Percentiles rank a stretch among this genome's conserved stretches.
These are phyloP conservation scores for Aphaenogaster ashmeadi DNA, from an alignment of 1,140 invertebrate genomes.

Conservation along the genomic window DNA sequence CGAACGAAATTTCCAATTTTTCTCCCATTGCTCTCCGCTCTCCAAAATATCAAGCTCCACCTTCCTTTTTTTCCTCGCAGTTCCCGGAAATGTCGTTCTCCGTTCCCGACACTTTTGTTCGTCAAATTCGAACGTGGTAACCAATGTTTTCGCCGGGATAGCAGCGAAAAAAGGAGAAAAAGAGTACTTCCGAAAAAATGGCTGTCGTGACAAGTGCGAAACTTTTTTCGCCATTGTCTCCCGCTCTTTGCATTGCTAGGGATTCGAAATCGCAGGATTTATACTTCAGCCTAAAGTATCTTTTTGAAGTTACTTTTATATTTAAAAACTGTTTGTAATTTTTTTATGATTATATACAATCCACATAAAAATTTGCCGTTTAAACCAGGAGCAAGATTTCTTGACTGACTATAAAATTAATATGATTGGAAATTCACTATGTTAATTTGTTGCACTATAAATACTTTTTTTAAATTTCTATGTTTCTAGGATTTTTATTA, in stretches of 20 bases:
- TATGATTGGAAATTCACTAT: background rate
- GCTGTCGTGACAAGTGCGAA: background rate
- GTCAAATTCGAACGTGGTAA: conserved; percentile 48
- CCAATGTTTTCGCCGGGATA: background rate
- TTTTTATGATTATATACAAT: background rate
- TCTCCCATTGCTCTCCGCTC: background rate
- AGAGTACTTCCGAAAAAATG: background rate
- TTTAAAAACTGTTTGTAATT: background rate
- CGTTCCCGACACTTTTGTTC: conserved; percentile 45
- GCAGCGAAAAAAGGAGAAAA: background rate
- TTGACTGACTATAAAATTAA: background rate
- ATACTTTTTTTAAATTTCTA: background rate
- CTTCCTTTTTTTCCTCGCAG: conserved; percentile 26
- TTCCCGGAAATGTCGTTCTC: conserved; percentile 46
- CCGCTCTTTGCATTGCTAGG: background rate
- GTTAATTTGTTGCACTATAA: background rate
- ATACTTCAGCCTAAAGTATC: background rate
- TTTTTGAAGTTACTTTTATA: background rate
- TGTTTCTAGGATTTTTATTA: background rate
- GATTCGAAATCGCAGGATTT: background rate
- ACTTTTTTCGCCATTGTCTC: conserved; percentile 5
- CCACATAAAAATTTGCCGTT: background rate
- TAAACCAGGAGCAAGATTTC: background rate
- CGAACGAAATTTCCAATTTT: conserved; percentile 83
- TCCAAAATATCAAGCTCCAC: conserved; percentile 46